Percentiles rank a stretch among this genome's conserved stretches.
phyloP scores from a whole-genome alignment of 2,797 vertebrate genomes.

The Lepilemur ruficaudatus region DNA sequence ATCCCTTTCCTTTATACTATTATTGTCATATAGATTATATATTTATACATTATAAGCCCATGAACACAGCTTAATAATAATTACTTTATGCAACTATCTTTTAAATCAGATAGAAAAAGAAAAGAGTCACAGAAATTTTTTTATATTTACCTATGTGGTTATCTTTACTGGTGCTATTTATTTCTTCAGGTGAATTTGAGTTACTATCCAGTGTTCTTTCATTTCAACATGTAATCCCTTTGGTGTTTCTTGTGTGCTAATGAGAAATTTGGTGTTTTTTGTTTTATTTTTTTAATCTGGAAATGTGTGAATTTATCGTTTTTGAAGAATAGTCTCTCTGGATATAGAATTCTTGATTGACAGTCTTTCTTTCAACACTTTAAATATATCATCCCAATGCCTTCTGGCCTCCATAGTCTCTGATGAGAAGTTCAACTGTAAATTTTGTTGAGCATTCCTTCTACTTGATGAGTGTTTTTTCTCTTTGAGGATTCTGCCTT shows the following conservation, averaged over 20 bases:
- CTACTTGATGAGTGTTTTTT: background rate
- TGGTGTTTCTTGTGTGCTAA: background rate
- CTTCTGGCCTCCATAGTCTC: background rate
- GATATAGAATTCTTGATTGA: background rate
- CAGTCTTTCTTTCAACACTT: background rate
- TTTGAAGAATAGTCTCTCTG: background rate
- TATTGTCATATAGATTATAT: background rate
- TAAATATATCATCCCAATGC: background rate
- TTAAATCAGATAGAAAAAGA: background rate
- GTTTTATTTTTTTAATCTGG: background rate
- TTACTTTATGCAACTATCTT: background rate
- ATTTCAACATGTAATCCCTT: background rate
- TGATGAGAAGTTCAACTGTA: background rate
- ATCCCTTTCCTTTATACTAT: background rate
- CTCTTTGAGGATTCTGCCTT: background rate
- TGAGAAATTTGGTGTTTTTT: background rate
- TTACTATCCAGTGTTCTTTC: background rate
- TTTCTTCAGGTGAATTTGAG: background rate
- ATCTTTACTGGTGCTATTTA: background rate
- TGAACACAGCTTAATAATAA: background rate
- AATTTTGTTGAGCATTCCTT: background rate
- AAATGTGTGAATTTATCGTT: background rate
- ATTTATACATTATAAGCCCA: background rate
- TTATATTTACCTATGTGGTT: background rate
- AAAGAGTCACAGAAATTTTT: background rate